Evolutionary conservation across 2,113 vertebrate genomes (phyloP).

Genomic region (Xiphias gladius): DNA sequence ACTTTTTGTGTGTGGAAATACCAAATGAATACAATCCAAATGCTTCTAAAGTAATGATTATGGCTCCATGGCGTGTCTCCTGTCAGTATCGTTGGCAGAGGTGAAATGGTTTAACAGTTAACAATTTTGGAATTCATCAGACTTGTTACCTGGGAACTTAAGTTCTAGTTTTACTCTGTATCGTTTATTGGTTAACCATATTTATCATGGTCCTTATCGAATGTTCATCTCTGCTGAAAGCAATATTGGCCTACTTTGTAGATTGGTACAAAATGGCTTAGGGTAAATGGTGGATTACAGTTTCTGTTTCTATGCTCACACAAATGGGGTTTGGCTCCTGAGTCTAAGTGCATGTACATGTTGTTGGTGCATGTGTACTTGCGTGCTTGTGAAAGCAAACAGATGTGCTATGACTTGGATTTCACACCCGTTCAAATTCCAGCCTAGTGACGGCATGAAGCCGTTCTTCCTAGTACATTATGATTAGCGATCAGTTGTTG

Average conservation of each 20-base stretch:
- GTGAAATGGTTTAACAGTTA: neutral
- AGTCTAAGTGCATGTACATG: neutral
- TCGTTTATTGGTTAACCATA: neutral
- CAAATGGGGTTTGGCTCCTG: slow-evolving; percentile 45
- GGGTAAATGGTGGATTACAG: slow-evolving; percentile 46
- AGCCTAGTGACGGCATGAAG: slow-evolving; percentile 24
- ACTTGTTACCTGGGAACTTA: neutral
- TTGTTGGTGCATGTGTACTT: neutral
- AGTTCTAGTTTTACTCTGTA: neutral
- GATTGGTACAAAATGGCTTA: slow-evolving; percentile 41
- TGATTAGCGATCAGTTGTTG: slow-evolving; percentile 41
- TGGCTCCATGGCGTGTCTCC: neutral
- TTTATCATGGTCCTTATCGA: too few relatives aligned
- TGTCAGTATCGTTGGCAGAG: neutral
- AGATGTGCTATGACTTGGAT: slow-evolving; percentile 53
- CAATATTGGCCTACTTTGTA: slow-evolving; percentile 22
- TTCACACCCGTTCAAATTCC: slow-evolving; percentile 61
- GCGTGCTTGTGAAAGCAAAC: slow-evolving; percentile 29
- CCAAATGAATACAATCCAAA: neutral
- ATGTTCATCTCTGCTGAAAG: too few relatives aligned
- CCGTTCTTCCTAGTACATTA: neutral
- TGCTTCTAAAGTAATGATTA: neutral
- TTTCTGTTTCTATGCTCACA: slow-evolving; percentile 35
- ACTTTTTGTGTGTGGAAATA: neutral
- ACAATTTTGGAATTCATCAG: neutral